phyloP scores from a whole-genome alignment of 2,888 invertebrate species.

The Matsumyia berberina region DNA sequence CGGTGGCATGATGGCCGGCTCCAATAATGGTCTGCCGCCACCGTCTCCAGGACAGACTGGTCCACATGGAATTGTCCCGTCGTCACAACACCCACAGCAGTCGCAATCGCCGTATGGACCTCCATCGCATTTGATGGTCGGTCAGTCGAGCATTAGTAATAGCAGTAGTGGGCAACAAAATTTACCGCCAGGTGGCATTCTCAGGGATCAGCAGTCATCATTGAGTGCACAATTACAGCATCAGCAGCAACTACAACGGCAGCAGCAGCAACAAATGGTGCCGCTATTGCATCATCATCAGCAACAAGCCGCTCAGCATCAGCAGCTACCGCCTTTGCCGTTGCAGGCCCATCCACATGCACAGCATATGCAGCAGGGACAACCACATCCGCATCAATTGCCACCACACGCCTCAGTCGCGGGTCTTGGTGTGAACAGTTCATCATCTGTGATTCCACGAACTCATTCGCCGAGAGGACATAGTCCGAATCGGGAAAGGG shows the following conservation, averaged over 20 bases:
- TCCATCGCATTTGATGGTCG: constrained; percentile 66
- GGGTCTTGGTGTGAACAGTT: constrained; percentile 78
- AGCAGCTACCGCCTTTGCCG: constrained; percentile 62
- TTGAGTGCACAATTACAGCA: constrained; percentile 72
- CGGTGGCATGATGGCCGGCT: constrained; percentile 69
- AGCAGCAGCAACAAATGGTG: constrained; percentile 68
- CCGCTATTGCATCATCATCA: constrained; percentile 67
- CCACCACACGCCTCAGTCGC: constrained; percentile 77
- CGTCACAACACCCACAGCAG: constrained; percentile 63
- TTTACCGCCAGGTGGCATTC: constrained; percentile 58
- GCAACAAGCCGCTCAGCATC: constrained; percentile 63
- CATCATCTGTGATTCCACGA: constrained; percentile 85
- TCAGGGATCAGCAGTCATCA: constrained; percentile 73
- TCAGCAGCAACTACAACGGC: constrained; percentile 76
- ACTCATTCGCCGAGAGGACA: constrained; percentile 91
- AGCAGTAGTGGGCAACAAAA: constrained; percentile 56
- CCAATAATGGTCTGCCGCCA: constrained; percentile 74
- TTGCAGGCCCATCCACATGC: constrained; percentile 72
- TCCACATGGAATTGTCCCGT: constrained; percentile 47
- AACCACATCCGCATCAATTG: constrained; percentile 75
- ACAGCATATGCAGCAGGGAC: constrained; percentile 77
- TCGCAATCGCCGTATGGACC: constrained; percentile 73
- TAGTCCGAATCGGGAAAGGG: constrained; percentile 92
- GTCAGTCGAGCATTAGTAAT: constrained; percentile 44
- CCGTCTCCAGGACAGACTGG: constrained; percentile 61